Evolutionary conservation across 2,888 invertebrate genomes (phyloP), one percentile per base, ranked within the genome.

Genomic region (Tryphoninae sp.): DNA sequence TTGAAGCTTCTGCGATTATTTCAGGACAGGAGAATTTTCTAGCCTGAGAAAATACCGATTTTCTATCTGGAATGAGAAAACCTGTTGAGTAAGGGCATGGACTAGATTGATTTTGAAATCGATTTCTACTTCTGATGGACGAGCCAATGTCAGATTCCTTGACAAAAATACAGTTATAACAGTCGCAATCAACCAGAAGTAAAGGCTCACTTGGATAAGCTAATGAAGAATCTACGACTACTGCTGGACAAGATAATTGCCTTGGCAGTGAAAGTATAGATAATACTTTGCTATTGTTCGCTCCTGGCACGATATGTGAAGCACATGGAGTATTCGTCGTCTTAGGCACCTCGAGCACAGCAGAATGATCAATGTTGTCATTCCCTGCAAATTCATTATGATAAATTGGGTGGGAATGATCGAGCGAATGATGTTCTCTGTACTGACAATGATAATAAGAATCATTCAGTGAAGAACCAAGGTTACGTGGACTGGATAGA

Each of bases 1-100:
- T 55, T 42, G 45, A 67, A 7, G 58, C 9, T 62, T 76, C 58
- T 16, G 19, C 61, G 8, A 53, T 77, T n/a, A 77, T 77, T 53
- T 69, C 62, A 0, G 76, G 69, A 62, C 76, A 77, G 11, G 76
- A 77, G 23, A 51, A 55, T 62, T 69, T 68, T n/a, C 68, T 53
- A 22, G 23, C 19, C 19, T 68, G 22, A 13, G 13, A 62, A n/a
- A 26, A 3, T 55, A 8, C 23, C 2, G 26, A 26, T 26, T 62
- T 61, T 16, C 42, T n/a, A 49, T 42, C 45, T 1, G 64, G 53
- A 13, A 23, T 65, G 7, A 40, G 45, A 64, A 40, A 65, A 13
- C 49, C 3, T n/a, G 6, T 19, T n/a, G 45, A 33, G 33, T 33
- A 49, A 7, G 49, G 45, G 7, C 7, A 6, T 2, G 59, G 51